phyloP scores from a whole-genome alignment of 1,140 invertebrate species.

The Ganaspis sp. region DNA sequence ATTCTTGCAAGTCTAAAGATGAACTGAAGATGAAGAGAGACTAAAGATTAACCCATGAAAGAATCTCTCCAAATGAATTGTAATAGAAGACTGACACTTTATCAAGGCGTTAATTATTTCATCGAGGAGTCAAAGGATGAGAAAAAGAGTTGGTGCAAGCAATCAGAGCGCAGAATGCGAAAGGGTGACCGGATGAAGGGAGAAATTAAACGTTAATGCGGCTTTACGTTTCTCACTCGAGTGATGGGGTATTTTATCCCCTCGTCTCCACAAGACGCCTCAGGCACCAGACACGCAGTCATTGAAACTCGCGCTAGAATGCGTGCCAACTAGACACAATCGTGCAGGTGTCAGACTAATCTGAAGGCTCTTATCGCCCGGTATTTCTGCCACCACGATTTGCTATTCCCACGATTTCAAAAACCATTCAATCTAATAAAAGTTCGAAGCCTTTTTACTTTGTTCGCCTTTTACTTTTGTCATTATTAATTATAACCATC shows the following conservation, averaged over 20 bases:
- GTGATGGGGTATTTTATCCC: slow-evolving; percentile 37
- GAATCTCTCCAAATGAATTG: not conserved
- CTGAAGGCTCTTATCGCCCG: not conserved
- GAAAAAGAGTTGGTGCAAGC: slow-evolving; percentile 19
- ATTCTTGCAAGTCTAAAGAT: too few species aligned
- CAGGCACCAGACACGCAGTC: slow-evolving; percentile 52
- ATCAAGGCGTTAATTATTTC: slow-evolving; percentile 51
- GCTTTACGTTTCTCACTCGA: slow-evolving; percentile 22
- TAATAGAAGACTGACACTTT: slow-evolving; percentile 41
- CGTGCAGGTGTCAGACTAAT: slow-evolving; percentile 60
- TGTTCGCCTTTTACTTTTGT: too few species aligned
- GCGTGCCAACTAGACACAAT: slow-evolving; percentile 38
- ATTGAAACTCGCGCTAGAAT: slow-evolving; percentile 48
- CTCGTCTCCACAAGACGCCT: slow-evolving; percentile 41
- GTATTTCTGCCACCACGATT: not conserved
- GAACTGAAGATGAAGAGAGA: not conserved
- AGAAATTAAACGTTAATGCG: slow-evolving; percentile 36
- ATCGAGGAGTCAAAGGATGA: slow-evolving; percentile 29
- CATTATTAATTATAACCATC: too few species aligned
- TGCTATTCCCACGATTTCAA: not conserved
- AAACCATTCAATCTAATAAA: too few species aligned
- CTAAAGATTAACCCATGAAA: not conserved
- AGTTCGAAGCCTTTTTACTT: too few species aligned
- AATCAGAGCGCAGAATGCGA: slow-evolving; percentile 14
- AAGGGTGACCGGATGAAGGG: slow-evolving; percentile 30